Conservation (phyloP, 2,797 vertebrate genomes). For the Serranus cabrilla region DNA sequence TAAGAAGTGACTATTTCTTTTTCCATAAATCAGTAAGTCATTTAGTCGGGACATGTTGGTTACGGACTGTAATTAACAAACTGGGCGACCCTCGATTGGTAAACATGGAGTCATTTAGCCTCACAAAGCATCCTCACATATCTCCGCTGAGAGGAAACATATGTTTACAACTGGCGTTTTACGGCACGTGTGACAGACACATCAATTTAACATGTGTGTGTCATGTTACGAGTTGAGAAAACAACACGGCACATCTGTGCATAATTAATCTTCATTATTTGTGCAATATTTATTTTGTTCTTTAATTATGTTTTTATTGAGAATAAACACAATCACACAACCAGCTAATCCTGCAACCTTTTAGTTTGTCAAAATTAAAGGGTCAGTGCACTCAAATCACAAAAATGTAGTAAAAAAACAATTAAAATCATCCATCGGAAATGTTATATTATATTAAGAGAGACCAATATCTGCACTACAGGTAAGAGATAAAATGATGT, state of each 20-base stretch:
- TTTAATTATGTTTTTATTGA: not conserved
- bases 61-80: constrained; percentile 47
- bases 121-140: constrained; percentile 42
- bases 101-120: constrained; percentile 39
- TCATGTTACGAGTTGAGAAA: constrained; percentile 11
- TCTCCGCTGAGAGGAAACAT: constrained; percentile 43
- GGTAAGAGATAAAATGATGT: too few relatives aligned
- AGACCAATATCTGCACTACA: too few relatives aligned
- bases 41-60: constrained; percentile 21
- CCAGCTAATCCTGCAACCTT: not conserved
- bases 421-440: too few relatives aligned
- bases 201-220: constrained; percentile 14
- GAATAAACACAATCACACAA: not conserved
- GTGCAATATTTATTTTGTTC: not conserved
- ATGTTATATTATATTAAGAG: too few relatives aligned
- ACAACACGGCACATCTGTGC: not conserved
- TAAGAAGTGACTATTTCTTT: constrained; percentile 31
- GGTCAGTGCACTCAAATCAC: too few relatives aligned
- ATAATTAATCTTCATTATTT: not conserved
- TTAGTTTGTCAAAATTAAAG: too few relatives aligned
- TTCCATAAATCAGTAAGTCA: constrained; percentile 46
- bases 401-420: too few relatives aligned
- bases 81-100: constrained; percentile 1
- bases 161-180: constrained; percentile 34
- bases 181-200: constrained; percentile 27